A percentile compares a stretch with the other conserved stretches of the same genome.
Evolutionary conservation across 2,888 invertebrate species (phyloP).

Genomic region (Harpalus rubripes): DNA sequence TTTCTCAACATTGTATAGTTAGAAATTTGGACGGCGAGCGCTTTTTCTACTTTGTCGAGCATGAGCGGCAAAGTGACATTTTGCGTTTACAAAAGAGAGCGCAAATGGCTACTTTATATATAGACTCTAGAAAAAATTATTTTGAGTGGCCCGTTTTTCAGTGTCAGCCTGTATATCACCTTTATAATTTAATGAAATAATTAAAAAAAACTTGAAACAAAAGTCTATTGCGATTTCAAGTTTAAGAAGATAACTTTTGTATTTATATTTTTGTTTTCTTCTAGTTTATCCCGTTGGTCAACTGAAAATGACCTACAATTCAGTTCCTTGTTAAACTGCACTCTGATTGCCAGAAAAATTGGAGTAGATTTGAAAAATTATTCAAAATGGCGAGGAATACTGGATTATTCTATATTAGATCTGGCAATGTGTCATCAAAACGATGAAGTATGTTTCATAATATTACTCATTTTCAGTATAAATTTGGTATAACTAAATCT

Average conservation of each 20-base stretch:
- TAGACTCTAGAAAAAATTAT: no score
- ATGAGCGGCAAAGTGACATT: no score
- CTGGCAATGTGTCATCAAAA: constrained; percentile 80
- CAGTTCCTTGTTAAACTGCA: constrained; percentile 78
- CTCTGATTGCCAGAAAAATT: constrained; percentile 79
- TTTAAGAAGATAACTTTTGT: background rate
- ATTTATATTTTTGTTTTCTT: constrained; percentile 6
- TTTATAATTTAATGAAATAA: no score
- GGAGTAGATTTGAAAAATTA: constrained; percentile 72
- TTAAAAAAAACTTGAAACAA: no score
- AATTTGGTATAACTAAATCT: constrained; percentile 20
- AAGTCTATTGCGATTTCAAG: no score
- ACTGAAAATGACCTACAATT: constrained; percentile 73
- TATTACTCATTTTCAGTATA: constrained; percentile 45
- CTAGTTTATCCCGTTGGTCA: constrained; percentile 46
- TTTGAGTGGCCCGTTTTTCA: no score
- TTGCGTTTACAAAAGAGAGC: no score
- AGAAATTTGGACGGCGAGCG: no score
- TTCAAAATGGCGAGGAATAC: constrained; percentile 79
- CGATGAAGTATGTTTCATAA: constrained; percentile 80
- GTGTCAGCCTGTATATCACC: no score
- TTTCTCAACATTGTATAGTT: no score
- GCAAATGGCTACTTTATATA: no score
- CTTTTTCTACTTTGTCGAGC: no score
- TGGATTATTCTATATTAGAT: constrained; percentile 79